Conservation (phyloP, 2,113 vertebrate genomes). For the Coturnix japonica region DNA sequence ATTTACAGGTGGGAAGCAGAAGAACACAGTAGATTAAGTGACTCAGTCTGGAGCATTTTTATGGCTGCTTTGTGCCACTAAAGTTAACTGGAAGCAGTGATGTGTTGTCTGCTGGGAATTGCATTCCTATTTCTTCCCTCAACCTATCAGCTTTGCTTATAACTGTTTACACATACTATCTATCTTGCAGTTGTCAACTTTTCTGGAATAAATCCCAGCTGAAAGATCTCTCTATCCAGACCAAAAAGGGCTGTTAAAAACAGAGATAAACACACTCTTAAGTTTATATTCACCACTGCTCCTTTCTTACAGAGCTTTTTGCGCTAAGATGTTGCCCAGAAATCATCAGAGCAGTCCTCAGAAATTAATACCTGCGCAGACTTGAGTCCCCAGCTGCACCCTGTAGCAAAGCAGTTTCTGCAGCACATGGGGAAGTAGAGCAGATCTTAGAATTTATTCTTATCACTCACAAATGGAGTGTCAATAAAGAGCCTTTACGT, state of each 20-base stretch:
- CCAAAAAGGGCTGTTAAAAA: constrained; percentile 1
- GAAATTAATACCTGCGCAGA: background rate
- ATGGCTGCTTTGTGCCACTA: background rate
- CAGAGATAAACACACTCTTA: background rate
- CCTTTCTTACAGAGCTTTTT: background rate
- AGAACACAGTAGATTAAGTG: background rate
- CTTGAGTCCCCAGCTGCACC: background rate
- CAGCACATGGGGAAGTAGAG: background rate
- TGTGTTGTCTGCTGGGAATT: background rate
- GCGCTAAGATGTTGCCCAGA: background rate
- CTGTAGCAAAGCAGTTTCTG: background rate
- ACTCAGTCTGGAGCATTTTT: background rate
- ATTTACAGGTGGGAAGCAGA: background rate
- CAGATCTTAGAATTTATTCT: background rate
- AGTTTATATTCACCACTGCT: background rate
- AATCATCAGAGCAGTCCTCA: background rate
- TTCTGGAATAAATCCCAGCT: background rate
- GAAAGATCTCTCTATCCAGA: background rate
- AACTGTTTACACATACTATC: background rate
- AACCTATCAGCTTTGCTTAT: background rate
- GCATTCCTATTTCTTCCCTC: background rate
- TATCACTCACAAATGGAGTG: fast-evolving
- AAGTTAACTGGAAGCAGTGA: background rate
- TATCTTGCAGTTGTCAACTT: background rate
- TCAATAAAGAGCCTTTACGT: background rate